Base-by-base conservation (phyloP, 2,113 vertebrate genomes). In the Platichthys stellatus region DNA sequence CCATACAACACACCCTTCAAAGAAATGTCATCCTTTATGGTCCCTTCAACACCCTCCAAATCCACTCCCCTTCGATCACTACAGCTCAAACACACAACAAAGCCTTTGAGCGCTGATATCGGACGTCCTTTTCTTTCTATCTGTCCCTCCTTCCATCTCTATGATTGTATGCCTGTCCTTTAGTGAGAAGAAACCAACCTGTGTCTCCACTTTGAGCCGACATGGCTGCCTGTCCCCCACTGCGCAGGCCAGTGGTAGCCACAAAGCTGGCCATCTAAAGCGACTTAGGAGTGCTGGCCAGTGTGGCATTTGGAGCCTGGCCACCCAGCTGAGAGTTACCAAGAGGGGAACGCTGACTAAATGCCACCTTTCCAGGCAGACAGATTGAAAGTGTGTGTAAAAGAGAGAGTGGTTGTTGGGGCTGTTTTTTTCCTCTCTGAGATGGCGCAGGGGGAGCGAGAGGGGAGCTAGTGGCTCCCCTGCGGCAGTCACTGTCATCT, bases 11-110 rank as follows among this genome's bases (percentile, higher is more conserved):
- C 85, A 84, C 71, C 83, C 93, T 94, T 95, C 93, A 94, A 94
- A 94, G 93, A 94, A 95, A 94, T 93, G 94, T 93, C 93, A 94
- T 88, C 89, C 90, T 93, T 93, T 94, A 94, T 93, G 89, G 69
- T 87, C 70, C 85, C 91, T 92, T 91, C 86, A 89, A 89, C 91
- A 89, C 92, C 87, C 85, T 86, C 80, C 82, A 84, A 88, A 91
- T 87, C 86, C 81, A 85, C 90, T 90, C 88, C 88, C 74, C 88
- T 89, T 91, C 89, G 89, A 92, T 91, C 90, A 87, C 78, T 73
- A 85, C 87, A 74, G 84, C 90, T 91, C 90, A 90, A 87, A 90
- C 90, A 84, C 88, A 92, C 92, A 90, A 93, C 90, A 92, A 92
- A 91, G 90, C 84, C 78, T 66, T 88, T 53, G 45, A 82, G 88